These are phyloP conservation scores for Thymelicus lineola DNA, from an alignment of 2,888 invertebrate genomes.

Conservation along the genomic window DNA sequence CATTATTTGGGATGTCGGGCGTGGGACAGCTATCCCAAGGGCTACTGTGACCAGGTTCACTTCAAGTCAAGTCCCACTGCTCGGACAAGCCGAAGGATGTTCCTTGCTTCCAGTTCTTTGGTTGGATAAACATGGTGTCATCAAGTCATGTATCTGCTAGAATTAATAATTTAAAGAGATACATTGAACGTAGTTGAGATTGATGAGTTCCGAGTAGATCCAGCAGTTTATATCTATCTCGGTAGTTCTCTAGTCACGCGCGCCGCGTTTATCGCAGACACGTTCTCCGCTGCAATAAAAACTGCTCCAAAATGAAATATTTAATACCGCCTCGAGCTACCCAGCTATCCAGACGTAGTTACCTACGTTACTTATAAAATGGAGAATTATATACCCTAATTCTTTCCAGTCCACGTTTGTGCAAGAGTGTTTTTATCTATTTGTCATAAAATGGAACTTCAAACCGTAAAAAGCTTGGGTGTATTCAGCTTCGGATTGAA, in stretches of 20 bases:
- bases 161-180: too few relatives aligned
- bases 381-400: slow-evolving; percentile 21
- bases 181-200: not conserved
- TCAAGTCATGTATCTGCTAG: too few relatives aligned
- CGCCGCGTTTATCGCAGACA: slow-evolving; percentile 78
- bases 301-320: slow-evolving; percentile 84
- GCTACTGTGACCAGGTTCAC: too few relatives aligned
- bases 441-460: too few relatives aligned
- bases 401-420: not conserved
- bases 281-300: slow-evolving; percentile 81
- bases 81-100: too few relatives aligned
- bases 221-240: slow-evolving; percentile 20
- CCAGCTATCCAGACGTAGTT: slow-evolving; percentile 25
- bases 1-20: too few relatives aligned
- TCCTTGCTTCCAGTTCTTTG: too few relatives aligned
- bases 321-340: slow-evolving; percentile 68
- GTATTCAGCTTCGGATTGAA: not conserved
- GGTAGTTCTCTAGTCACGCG: slow-evolving; percentile 77
- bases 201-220: slow-evolving; percentile 8
- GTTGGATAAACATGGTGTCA: too few relatives aligned
- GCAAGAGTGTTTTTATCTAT: too few relatives aligned
- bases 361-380: slow-evolving; percentile 32
- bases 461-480: too few relatives aligned
- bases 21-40: too few relatives aligned
- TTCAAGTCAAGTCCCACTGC: too few relatives aligned